phyloP scores from a whole-genome alignment of 1,140 invertebrate species.

The Glossosoma conforme region DNA sequence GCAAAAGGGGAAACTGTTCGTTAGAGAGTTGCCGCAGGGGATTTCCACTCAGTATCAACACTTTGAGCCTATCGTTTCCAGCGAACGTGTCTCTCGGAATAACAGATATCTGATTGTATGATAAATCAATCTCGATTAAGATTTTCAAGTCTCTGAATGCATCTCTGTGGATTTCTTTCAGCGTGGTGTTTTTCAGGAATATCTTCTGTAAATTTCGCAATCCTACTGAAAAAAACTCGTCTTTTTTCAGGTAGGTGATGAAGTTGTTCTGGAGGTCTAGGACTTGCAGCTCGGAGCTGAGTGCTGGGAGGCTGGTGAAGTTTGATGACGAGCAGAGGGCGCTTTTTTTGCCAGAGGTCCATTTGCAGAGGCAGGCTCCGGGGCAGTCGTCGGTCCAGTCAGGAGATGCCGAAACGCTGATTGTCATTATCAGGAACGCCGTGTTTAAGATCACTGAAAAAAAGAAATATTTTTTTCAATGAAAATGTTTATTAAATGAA shows the following conservation, averaged over 20 bases:
- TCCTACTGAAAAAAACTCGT: conserved; percentile 66
- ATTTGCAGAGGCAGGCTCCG: conserved; percentile 69
- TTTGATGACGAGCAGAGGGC: conserved; percentile 68
- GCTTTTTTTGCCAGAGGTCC: conserved; percentile 77
- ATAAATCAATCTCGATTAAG: conserved; percentile 74
- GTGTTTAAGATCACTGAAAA: conserved; percentile 25
- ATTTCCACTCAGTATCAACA: conserved; percentile 66
- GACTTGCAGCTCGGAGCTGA: conserved; percentile 73
- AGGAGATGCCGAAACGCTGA: conserved; percentile 22
- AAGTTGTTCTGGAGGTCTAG: conserved; percentile 70
- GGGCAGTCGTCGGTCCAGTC: conserved; percentile 75
- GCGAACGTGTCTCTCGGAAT: conserved; percentile 68
- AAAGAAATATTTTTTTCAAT: too few species aligned
- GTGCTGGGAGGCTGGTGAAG: conserved; percentile 59
- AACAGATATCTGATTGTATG: conserved; percentile 63
- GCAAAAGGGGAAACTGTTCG: conserved; percentile 66
- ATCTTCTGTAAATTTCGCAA: conserved; percentile 73
- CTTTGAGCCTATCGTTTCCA: conserved; percentile 67
- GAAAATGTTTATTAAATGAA: too few species aligned
- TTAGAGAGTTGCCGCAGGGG: conserved; percentile 58
- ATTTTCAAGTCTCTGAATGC: conserved; percentile 75
- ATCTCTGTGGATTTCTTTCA: conserved; percentile 64
- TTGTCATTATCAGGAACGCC: conserved; percentile 22
- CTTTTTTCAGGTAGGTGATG: conserved; percentile 61
- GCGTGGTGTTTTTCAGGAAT: conserved; percentile 60